These are phyloP conservation scores for Hedya salicella DNA, from an alignment of 2,888 invertebrate genomes.

Conservation along the genomic window DNA sequence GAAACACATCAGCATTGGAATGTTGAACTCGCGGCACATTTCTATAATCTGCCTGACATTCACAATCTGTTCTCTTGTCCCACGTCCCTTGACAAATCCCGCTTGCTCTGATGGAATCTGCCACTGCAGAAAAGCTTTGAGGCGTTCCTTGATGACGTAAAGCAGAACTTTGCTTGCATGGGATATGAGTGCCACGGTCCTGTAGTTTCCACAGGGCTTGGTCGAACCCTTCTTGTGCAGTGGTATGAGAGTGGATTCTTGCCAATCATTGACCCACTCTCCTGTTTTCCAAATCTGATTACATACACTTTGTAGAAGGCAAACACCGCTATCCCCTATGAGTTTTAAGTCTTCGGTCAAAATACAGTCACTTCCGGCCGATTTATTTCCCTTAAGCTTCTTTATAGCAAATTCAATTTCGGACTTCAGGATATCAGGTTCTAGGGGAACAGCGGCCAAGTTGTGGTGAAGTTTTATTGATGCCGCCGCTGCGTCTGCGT, in stretches of 20 bases:
- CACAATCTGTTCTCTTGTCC: slow-evolving; percentile 31
- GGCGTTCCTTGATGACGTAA: slow-evolving; percentile 23
- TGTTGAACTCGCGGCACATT: slow-evolving; percentile 28
- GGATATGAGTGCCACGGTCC: slow-evolving; percentile 32
- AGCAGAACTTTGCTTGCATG: slow-evolving; percentile 36
- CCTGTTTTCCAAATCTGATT: neutral
- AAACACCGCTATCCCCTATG: neutral
- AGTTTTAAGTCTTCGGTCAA: neutral
- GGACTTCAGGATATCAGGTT: neutral
- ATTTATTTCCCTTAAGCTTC: neutral
- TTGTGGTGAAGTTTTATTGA: too few species aligned
- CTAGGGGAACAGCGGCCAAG: too few species aligned
- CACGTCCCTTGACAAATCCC: slow-evolving; percentile 6
- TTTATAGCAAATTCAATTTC: neutral
- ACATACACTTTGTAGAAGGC: neutral
- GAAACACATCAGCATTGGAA: slow-evolving; percentile 32
- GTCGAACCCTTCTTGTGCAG: slow-evolving; percentile 6
- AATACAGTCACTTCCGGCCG: neutral
- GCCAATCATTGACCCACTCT: neutral
- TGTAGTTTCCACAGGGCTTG: slow-evolving; percentile 4
- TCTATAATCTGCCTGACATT: slow-evolving; percentile 35
- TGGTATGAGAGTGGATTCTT: neutral
- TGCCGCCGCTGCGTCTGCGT: too few species aligned
- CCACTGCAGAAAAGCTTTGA: slow-evolving; percentile 14
- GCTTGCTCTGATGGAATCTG: slow-evolving; percentile 34